These are phyloP conservation scores for Crocodylus rhombifer DNA, from an alignment of 2,797 vertebrate species.

Conservation along the genomic window DNA sequence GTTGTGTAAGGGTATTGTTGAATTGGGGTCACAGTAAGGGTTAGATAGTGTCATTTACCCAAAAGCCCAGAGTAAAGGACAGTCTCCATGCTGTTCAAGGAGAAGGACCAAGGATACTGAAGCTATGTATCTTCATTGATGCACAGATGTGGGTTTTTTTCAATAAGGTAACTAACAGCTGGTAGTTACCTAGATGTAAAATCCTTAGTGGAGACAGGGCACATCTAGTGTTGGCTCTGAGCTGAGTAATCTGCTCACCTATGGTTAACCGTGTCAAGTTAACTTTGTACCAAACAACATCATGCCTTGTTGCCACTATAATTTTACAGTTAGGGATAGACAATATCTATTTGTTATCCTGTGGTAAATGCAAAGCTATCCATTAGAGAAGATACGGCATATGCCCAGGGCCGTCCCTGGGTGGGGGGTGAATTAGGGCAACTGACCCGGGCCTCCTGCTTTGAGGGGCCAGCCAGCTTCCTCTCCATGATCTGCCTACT, in stretches of 20 bases:
- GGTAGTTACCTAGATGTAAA: neutral
- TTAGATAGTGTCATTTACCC: neutral
- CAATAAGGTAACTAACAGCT: neutral
- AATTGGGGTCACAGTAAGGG: rapidly evolving
- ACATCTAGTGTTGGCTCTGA: rapidly evolving
- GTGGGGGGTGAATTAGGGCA: too few species aligned
- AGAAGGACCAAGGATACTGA: neutral
- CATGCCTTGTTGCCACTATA: neutral
- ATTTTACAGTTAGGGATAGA: neutral
- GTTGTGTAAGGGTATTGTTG: neutral
- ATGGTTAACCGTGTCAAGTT: neutral
- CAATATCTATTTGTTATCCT: neutral
- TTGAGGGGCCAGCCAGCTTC: too few species aligned
- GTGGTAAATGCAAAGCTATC: neutral
- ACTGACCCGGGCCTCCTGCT: neutral
- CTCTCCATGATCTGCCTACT: too few species aligned
- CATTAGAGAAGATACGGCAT: neutral
- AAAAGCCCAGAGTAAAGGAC: rapidly evolving
- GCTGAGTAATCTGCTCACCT: rapidly evolving
- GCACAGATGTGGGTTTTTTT: neutral
- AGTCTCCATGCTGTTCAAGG: rapidly evolving
- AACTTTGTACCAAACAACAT: neutral
- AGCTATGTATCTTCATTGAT: neutral
- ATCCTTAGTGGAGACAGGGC: rapidly evolving
- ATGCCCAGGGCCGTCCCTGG: neutral